phyloP scores from a whole-genome alignment of 2,797 vertebrate genomes.

The Picus viridis region DNA sequence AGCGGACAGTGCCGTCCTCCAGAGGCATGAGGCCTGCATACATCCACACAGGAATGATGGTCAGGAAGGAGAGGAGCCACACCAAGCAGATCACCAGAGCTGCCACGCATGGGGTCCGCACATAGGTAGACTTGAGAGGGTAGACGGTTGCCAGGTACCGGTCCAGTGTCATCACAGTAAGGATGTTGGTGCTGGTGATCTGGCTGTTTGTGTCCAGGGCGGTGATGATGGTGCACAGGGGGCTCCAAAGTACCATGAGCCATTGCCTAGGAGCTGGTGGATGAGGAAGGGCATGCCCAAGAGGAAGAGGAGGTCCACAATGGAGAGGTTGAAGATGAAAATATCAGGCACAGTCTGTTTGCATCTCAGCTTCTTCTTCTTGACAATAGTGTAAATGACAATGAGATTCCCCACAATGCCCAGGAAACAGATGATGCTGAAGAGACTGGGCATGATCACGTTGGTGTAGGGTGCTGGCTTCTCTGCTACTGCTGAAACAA shows the following conservation, averaged over 20 bases:
- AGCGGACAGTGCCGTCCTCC: slow-evolving; percentile 81
- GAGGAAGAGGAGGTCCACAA: slow-evolving; percentile 87
- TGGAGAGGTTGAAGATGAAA: slow-evolving; percentile 87
- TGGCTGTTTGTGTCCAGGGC: slow-evolving; percentile 90
- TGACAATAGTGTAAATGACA: slow-evolving; percentile 87
- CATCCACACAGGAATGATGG: slow-evolving; percentile 88
- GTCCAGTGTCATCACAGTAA: slow-evolving; percentile 88
- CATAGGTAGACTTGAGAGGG: slow-evolving; percentile 85
- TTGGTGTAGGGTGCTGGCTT: slow-evolving; percentile 71
- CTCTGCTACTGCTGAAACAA: slow-evolving; percentile 62
- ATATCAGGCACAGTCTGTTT: slow-evolving; percentile 87
- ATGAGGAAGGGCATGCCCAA: slow-evolving; percentile 90
- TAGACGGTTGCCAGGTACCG: slow-evolving; percentile 88
- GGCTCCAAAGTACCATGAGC: slow-evolving; percentile 87
- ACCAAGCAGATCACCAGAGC: slow-evolving; percentile 79
- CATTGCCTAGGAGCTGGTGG: slow-evolving; percentile 88
- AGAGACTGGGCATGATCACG: slow-evolving; percentile 83
- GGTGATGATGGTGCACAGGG: slow-evolving; percentile 86
- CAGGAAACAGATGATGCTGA: slow-evolving; percentile 86
- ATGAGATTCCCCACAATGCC: slow-evolving; percentile 85
- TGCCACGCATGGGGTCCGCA: slow-evolving; percentile 83
- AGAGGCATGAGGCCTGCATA: slow-evolving; percentile 87
- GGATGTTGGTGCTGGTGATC: slow-evolving; percentile 90
- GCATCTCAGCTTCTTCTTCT: slow-evolving; percentile 83
- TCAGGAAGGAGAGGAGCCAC: slow-evolving; percentile 86